Percentiles rank a stretch among this genome's conserved stretches.
Evolutionary conservation across 1,140 invertebrate species (phyloP).

Genomic region (Zaprionus nigranus): DNA sequence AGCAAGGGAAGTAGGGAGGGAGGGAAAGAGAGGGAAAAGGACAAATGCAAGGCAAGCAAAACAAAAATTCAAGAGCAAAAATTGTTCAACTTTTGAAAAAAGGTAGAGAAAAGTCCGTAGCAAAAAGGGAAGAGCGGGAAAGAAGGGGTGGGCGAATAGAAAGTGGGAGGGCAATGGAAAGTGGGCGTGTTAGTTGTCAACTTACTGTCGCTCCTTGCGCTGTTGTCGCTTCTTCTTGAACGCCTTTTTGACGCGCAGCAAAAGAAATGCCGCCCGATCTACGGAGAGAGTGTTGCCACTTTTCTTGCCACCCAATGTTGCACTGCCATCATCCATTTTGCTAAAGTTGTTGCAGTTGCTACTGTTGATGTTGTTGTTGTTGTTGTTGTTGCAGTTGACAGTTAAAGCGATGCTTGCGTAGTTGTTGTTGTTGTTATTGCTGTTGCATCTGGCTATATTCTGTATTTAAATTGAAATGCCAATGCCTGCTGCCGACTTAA

Average conservation of each 20-base stretch:
- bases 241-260: conserved; percentile 93
- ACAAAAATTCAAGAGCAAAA: conserved; percentile 5
- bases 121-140: background rate
- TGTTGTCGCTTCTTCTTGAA: conserved; percentile 95
- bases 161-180: conserved; percentile 34
- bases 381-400: conserved; percentile 11
- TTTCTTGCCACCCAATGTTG: conserved; percentile 61
- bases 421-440: conserved; percentile 14
- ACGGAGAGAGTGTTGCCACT: conserved; percentile 88
- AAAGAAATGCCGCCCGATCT: conserved; percentile 93
- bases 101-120: background rate
- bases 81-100: conserved; percentile 2
- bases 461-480: conserved; percentile 51
- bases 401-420: background rate
- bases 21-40: background rate
- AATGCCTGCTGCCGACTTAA: conserved; percentile 42
- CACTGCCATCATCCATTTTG: conserved; percentile 67
- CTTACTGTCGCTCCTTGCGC: conserved; percentile 92
- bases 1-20: background rate
- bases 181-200: conserved; percentile 51
- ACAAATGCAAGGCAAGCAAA: conserved; percentile 10
- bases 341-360: conserved; percentile 12
- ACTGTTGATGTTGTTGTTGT: background rate
- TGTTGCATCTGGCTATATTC: conserved; percentile 20
- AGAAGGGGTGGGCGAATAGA: background rate